These are phyloP conservation scores for Achatina immaculata DNA, from an alignment of 1,140 invertebrate species.

Conservation along the genomic window DNA sequence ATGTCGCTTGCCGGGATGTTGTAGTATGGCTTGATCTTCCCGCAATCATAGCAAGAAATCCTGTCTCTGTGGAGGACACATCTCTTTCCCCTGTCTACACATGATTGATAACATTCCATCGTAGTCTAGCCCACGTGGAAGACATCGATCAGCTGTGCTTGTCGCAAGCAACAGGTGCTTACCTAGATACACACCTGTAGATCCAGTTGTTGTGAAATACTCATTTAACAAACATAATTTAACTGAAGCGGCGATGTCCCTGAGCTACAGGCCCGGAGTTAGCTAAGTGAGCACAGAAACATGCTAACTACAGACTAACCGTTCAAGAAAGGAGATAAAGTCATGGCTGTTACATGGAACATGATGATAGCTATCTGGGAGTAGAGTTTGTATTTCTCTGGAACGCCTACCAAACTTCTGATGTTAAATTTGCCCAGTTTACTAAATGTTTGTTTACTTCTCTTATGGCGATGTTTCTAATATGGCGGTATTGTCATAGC, in stretches of 20 bases:
- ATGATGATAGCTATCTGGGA: background rate
- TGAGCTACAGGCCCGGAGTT: too few species aligned
- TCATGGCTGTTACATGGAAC: background rate
- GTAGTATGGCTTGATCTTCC: background rate
- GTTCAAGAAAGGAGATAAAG: background rate
- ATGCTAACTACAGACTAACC: background rate
- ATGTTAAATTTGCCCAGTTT: background rate
- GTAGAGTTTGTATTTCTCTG: background rate
- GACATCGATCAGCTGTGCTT: background rate
- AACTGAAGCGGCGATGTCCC: too few species aligned
- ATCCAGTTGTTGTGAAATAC: too few species aligned
- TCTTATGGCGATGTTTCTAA: background rate
- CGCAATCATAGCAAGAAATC: background rate
- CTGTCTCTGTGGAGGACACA: background rate
- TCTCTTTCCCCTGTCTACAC: constrained; percentile 1
- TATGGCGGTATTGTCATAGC: background rate
- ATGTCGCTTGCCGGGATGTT: background rate
- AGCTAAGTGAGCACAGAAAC: too few species aligned
- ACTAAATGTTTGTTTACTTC: background rate
- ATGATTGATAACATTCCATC: constrained; percentile 28
- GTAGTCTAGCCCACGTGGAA: background rate
- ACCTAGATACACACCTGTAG: too few species aligned
- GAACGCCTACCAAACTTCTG: background rate
- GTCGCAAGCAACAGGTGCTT: background rate
- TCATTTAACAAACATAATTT: too few species aligned